Percentiles rank a stretch among this genome's conserved stretches.
phyloP scores from a whole-genome alignment of 2,113 vertebrate genomes.

The Ammodytes marinus region DNA sequence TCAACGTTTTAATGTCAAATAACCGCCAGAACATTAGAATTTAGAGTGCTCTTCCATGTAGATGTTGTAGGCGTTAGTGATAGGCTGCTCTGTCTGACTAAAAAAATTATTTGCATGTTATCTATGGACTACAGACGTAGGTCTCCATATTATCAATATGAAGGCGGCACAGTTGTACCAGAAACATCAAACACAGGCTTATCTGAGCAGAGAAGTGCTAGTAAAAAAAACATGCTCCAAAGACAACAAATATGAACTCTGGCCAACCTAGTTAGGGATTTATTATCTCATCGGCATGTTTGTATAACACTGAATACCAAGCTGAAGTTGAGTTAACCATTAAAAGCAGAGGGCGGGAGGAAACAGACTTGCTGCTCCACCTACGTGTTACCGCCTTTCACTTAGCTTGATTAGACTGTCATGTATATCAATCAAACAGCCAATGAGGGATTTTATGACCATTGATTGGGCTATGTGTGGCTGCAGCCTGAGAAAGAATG shows the following conservation, averaged over 20 bases:
- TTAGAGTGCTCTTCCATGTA: slow-evolving; percentile 2
- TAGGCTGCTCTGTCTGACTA: neutral
- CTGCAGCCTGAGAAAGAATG: slow-evolving; percentile 33
- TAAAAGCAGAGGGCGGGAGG: slow-evolving; percentile 40
- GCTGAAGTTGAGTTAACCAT: slow-evolving; percentile 64
- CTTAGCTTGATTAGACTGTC: slow-evolving; percentile 74
- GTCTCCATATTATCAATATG: neutral
- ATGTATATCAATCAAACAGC: slow-evolving; percentile 66
- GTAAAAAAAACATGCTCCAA: neutral
- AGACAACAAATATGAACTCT: slow-evolving; percentile 65
- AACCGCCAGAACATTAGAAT: slow-evolving; percentile 47
- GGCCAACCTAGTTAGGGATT: slow-evolving; percentile 45
- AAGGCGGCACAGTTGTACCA: neutral
- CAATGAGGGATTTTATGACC: slow-evolving; percentile 71
- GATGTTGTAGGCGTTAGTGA: slow-evolving; percentile 26
- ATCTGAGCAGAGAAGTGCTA: slow-evolving; percentile 2
- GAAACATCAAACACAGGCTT: slow-evolving; percentile 32
- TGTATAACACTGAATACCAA: slow-evolving; percentile 32
- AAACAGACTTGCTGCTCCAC: slow-evolving; percentile 8
- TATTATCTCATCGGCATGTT: slow-evolving; percentile 41
- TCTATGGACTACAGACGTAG: neutral
- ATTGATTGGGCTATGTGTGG: slow-evolving; percentile 53
- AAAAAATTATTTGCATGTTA: slow-evolving; percentile 7
- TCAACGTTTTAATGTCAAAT: slow-evolving; percentile 46
- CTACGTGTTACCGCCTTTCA: slow-evolving; percentile 63